These are phyloP conservation scores for Rhombomys opimus DNA, from an alignment of 2,113 vertebrate species.

Conservation along the genomic window DNA sequence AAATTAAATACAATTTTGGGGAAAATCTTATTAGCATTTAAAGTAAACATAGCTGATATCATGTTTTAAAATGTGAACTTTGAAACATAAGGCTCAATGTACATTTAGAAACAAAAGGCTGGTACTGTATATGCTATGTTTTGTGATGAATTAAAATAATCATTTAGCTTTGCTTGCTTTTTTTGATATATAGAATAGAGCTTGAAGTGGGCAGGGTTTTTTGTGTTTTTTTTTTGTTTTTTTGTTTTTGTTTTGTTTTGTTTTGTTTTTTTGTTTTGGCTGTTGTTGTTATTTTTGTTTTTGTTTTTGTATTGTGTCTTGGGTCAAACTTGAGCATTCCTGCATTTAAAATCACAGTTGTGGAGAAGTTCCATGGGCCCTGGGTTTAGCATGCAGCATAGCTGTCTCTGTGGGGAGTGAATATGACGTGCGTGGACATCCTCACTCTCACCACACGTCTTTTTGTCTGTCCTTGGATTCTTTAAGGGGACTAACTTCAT, in stretches of 20 bases:
- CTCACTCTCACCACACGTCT: not conserved
- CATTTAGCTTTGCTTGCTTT: not conserved
- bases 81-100: not conserved
- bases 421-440: not conserved
- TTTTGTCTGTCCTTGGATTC: not conserved
- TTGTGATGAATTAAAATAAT: not conserved
- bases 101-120: conserved; percentile 24
- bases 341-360: not conserved
- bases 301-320: not conserved
- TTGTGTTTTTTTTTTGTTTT: conserved; percentile 25
- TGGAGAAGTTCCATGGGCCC: not conserved
- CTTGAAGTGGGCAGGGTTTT: not conserved
- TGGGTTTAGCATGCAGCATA: not conserved
- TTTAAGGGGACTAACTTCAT: not conserved
- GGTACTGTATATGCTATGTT: not conserved
- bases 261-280: not conserved
- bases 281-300: too few species aligned
- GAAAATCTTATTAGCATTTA: conserved; percentile 25
- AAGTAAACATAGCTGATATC: conserved; percentile 4
- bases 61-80: conserved; percentile 63
- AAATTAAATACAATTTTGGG: conserved; percentile 35
- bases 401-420: not conserved
- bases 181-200: not conserved
- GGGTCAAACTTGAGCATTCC: not conserved
- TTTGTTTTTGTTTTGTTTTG: conserved; percentile 38